Percentiles rank a stretch among this genome's conserved stretches.
phyloP scores from a whole-genome alignment of 2,888 invertebrate species.

The Abscondita cerata region DNA sequence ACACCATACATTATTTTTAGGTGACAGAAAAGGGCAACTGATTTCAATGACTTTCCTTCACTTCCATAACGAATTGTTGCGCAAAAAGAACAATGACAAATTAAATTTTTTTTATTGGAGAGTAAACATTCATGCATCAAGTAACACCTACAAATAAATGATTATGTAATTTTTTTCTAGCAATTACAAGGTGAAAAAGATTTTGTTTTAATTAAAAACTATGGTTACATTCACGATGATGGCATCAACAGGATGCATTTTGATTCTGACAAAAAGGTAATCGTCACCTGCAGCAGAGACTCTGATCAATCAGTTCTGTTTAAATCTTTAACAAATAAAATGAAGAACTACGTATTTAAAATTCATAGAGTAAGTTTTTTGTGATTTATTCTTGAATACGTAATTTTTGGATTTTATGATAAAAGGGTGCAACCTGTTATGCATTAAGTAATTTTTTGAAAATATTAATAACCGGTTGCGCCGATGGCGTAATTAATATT shows the following conservation, averaged over 20 bases:
- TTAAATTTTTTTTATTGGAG: conserved; percentile 67
- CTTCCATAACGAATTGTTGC: conserved; percentile 62
- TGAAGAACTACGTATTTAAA: conserved; percentile 63
- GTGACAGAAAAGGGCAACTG: conserved; percentile 65
- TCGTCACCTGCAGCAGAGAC: conserved; percentile 66
- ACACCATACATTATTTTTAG: conserved; percentile 60
- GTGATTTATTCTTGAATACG: neutral
- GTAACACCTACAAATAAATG: too few relatives aligned
- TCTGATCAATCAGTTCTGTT: conserved; percentile 60
- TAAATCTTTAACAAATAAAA: conserved; percentile 59
- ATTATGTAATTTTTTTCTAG: conserved; percentile 50
- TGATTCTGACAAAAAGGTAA: conserved; percentile 58
- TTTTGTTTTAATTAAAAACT: conserved; percentile 58
- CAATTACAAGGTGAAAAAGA: conserved; percentile 63
- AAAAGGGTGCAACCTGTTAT: conserved; percentile 67
- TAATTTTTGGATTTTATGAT: neutral
- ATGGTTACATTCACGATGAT: conserved; percentile 61
- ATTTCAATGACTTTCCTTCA: conserved; percentile 63
- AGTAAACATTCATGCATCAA: too few relatives aligned
- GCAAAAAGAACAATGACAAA: conserved; percentile 62
- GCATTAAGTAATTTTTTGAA: conserved; percentile 60
- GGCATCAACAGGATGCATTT: conserved; percentile 61
- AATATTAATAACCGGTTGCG: conserved; percentile 64
- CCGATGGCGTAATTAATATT: conserved; percentile 63
- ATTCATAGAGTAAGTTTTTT: conserved; percentile 60